Conservation (phyloP, 2,113 vertebrate genomes). For the Triplophysa tibetana region DNA sequence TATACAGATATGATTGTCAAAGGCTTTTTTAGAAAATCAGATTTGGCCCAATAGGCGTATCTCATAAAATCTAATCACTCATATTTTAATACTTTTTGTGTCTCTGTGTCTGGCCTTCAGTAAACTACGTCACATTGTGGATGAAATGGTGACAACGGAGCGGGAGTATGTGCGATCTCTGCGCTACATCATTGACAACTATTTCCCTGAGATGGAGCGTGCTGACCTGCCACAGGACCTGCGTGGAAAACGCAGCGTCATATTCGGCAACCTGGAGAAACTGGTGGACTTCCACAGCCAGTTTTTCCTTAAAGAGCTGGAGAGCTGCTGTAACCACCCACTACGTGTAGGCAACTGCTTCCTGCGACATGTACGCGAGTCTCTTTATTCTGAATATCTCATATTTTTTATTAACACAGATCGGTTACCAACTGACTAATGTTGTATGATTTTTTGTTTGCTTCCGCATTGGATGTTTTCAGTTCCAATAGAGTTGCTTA, state of each 20-base stretch:
- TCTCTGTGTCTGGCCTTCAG: constrained; percentile 58
- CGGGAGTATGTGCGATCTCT: constrained; percentile 91
- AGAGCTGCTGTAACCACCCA: constrained; percentile 90
- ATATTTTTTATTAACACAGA: not conserved
- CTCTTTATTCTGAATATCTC: not conserved
- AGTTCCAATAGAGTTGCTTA: no score
- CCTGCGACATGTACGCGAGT: constrained; percentile 85
- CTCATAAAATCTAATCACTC: not conserved
- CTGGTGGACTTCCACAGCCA: constrained; percentile 91
- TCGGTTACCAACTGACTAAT: not conserved
- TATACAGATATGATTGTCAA: no score
- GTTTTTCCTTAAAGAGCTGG: constrained; percentile 91
- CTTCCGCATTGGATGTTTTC: no score
- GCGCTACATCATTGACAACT: constrained; percentile 86
- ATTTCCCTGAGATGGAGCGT: constrained; percentile 93
- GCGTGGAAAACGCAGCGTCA: constrained; percentile 84
- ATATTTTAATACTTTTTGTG: not conserved
- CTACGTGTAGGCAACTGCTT: constrained; percentile 91
- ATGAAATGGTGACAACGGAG: constrained; percentile 94
- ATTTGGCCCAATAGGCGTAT: not conserved
- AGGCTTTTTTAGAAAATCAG: no score
- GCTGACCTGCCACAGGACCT: constrained; percentile 90
- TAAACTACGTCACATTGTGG: constrained; percentile 85
- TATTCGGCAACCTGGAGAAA: constrained; percentile 96
- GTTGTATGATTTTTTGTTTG: no score